These are phyloP conservation scores for Xylota sylvarum DNA, from an alignment of 2,888 invertebrate species.

Conservation along the genomic window DNA sequence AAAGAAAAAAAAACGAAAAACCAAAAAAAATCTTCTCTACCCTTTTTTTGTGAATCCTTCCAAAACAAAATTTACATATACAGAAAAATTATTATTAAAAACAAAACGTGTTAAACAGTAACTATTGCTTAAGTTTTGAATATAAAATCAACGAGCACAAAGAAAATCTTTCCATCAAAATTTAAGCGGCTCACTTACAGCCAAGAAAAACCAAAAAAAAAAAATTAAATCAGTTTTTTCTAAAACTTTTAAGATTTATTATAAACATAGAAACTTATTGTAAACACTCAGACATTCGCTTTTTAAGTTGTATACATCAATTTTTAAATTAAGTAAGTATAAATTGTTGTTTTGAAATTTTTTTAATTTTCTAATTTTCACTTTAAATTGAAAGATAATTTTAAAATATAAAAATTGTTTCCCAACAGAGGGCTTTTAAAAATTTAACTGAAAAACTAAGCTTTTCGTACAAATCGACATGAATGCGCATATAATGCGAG, in stretches of 20 bases:
- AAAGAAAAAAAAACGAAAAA: conserved; percentile 59
- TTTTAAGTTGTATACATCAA: conserved; percentile 47
- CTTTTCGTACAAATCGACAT: not conserved
- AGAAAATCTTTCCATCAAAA: conserved; percentile 76
- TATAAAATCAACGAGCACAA: conserved; percentile 73
- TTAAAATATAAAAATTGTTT: not conserved
- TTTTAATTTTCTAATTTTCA: not conserved
- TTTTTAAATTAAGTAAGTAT: not conserved
- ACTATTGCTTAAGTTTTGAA: conserved; percentile 74
- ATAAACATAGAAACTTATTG: conserved; percentile 51
- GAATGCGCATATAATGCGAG: not conserved
- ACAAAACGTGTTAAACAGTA: conserved; percentile 61
- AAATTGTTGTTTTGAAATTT: conserved; percentile 4
- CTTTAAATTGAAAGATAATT: not conserved
- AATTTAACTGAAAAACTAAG: not conserved
- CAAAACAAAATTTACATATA: conserved; percentile 74
- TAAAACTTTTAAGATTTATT: conserved; percentile 64
- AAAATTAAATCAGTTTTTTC: conserved; percentile 59
- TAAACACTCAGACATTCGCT: conserved; percentile 67
- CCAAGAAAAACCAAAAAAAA: conserved; percentile 61
- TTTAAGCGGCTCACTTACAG: conserved; percentile 76
- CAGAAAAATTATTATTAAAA: conserved; percentile 67
- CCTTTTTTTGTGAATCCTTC: conserved; percentile 78
- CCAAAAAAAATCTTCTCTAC: conserved; percentile 80
- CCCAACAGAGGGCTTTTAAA: not conserved